These are phyloP conservation scores for Altica lythri DNA, from an alignment of 2,888 invertebrate genomes.

Conservation along the genomic window DNA sequence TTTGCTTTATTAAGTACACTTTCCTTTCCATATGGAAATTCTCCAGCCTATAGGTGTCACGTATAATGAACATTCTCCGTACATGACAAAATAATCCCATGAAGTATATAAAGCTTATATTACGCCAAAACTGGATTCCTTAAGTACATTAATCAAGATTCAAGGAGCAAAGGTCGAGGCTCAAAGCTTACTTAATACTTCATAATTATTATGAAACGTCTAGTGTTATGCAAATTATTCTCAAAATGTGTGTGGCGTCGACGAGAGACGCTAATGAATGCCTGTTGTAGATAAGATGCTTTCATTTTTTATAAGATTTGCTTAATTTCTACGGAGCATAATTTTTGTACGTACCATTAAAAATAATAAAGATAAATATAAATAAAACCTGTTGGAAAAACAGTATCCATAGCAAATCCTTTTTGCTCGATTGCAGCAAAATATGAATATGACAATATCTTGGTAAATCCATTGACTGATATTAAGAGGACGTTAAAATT, in stretches of 20 bases:
- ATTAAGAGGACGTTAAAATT: too few species aligned
- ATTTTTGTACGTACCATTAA: too few species aligned
- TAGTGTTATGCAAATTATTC: slow-evolving; percentile 38
- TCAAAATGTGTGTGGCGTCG: slow-evolving; percentile 23
- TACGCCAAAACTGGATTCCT: slow-evolving; percentile 47
- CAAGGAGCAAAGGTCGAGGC: slow-evolving; percentile 43
- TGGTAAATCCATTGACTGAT: too few species aligned
- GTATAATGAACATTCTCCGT: slow-evolving; percentile 41
- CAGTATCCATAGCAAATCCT: too few species aligned
- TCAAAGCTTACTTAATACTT: slow-evolving; percentile 39
- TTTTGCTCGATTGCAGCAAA: too few species aligned
- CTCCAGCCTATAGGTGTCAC: slow-evolving; percentile 34
- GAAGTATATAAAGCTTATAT: slow-evolving; percentile 47
- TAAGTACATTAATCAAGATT: slow-evolving; percentile 47
- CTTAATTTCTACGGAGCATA: too few species aligned
- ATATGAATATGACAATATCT: too few species aligned
- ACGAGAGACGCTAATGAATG: slow-evolving; percentile 20
- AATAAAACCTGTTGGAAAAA: too few species aligned
- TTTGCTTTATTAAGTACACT: slow-evolving; percentile 10
- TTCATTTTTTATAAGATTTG: too few species aligned
- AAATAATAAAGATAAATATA: too few species aligned
- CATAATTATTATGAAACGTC: slow-evolving; percentile 37
- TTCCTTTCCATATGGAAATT: slow-evolving; percentile 19
- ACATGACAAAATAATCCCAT: slow-evolving; percentile 45
- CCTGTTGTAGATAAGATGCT: too few species aligned